These are phyloP conservation scores for Megaceryle alcyon DNA, from an alignment of 2,797 vertebrate species.

Conservation along the genomic window DNA sequence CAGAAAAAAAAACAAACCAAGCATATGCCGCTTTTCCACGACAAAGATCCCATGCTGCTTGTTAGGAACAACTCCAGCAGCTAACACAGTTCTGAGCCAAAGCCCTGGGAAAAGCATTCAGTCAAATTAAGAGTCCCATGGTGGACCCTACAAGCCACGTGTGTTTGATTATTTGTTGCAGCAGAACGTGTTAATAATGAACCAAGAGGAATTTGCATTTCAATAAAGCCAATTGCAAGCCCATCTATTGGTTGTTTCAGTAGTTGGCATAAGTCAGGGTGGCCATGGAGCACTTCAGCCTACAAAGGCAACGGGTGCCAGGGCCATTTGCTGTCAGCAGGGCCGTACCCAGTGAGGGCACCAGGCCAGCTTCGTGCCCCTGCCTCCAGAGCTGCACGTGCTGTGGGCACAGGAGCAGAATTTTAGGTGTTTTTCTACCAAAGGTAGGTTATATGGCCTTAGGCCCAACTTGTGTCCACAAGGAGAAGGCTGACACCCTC, in stretches of 20 bases:
- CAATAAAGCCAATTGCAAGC: neutral
- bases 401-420: neutral
- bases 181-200: neutral
- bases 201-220: neutral
- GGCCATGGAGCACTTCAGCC: fast-evolving
- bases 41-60: slow-evolving; percentile 37
- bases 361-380: neutral
- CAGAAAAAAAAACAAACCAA: neutral
- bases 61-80: slow-evolving; percentile 33
- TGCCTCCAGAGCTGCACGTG: neutral
- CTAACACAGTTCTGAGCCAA: slow-evolving; percentile 10
- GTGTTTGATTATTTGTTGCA: slow-evolving; percentile 6
- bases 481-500: fast-evolving
- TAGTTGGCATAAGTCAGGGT: fast-evolving
- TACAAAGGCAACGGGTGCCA: fast-evolving
- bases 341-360: neutral
- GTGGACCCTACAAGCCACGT: neutral
- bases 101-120: neutral
- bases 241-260: neutral
- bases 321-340: fast-evolving
- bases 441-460: neutral
- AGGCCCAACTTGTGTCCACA: fast-evolving
- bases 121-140: neutral
- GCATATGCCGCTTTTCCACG: neutral
- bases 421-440: neutral